Evolutionary conservation across 2,113 vertebrate genomes (phyloP), one percentile per base, ranked within the genome.

Genomic region (Daubentonia madagascariensis): DNA sequence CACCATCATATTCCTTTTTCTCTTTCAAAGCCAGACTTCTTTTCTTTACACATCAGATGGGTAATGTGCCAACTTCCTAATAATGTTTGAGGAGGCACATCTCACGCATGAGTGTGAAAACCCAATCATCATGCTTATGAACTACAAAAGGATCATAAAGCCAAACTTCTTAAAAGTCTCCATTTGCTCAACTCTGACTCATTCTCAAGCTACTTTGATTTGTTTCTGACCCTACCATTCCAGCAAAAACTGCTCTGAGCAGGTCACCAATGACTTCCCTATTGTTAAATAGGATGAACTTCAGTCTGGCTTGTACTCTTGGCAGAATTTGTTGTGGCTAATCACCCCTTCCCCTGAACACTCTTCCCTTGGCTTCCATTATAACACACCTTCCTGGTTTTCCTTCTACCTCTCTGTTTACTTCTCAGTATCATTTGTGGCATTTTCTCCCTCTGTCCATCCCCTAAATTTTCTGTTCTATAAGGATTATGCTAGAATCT

Each of bases 111-210:
- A 57, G 54, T 7, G 22, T 57, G 54, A 57, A 57, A 57, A 57
- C 54, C 20, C 54, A 57, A 57, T 57, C 54, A 22, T 22, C 20
- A 57, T 57, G 20, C 20, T 57, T 57, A 57, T 22, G 54, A 57
- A 57, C 54, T 57, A 57, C 54, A 57, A 57, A 57, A 57, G 20
- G 7, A 57, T 57, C 20, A 57, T 57, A 57, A 57, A 57, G 54
- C 54, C 54, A 57, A 20, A 45, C 54, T 91, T 85, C 61, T 94
- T 95, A 92, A 94, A 92, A 78, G 79, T 92, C 86, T 65, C 30
- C 48, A 67, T 90, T 94, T 94, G 85, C 52, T 94, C 68, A 86
- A n/a, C 16, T 93, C 91, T 95, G 87, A 97, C 87, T 95, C 93
- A 89, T 2, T 37, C 54, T 45, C 68, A 76, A 92, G 35, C 65